These are phyloP conservation scores for Gopherus evgoodei DNA, from an alignment of 2,113 vertebrate species.

Conservation along the genomic window DNA sequence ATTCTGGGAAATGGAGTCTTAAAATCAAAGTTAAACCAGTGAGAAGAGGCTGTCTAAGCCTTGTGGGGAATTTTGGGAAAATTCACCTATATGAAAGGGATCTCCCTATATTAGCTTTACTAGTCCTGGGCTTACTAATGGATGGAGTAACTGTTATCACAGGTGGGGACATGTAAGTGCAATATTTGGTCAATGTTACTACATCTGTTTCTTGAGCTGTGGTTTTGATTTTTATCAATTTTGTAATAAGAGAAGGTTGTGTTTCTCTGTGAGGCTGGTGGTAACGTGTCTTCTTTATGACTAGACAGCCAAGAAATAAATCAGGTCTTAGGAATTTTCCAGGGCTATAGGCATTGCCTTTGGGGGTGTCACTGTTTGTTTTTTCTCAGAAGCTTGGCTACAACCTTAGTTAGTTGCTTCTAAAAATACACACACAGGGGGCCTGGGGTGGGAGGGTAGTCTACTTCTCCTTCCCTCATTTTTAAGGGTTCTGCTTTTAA, in stretches of 20 bases:
- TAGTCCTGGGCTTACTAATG: neutral
- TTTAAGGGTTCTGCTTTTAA: neutral
- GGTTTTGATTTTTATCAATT: neutral
- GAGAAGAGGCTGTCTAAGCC: neutral
- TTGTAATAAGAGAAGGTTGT: neutral
- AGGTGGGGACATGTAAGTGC: neutral
- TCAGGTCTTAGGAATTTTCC: neutral
- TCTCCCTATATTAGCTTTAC: neutral
- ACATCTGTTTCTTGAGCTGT: neutral
- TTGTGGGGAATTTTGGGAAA: neutral
- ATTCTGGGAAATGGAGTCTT: constrained; percentile 44
- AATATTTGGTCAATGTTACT: neutral
- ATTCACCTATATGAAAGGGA: neutral
- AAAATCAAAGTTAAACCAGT: neutral
- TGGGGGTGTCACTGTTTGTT: neutral
- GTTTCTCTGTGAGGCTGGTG: neutral
- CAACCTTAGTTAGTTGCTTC: neutral
- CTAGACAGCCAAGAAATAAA: neutral
- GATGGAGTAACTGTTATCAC: neutral
- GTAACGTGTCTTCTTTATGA: neutral
- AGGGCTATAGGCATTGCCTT: neutral
- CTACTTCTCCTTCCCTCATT: neutral
- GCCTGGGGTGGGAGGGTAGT: neutral
- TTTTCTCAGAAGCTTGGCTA: neutral
- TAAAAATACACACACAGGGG: neutral